Percentiles rank a stretch among this genome's conserved stretches.
Conservation (phyloP, 2,113 vertebrate species). For the Dendropsophus ebraccatus region DNA sequence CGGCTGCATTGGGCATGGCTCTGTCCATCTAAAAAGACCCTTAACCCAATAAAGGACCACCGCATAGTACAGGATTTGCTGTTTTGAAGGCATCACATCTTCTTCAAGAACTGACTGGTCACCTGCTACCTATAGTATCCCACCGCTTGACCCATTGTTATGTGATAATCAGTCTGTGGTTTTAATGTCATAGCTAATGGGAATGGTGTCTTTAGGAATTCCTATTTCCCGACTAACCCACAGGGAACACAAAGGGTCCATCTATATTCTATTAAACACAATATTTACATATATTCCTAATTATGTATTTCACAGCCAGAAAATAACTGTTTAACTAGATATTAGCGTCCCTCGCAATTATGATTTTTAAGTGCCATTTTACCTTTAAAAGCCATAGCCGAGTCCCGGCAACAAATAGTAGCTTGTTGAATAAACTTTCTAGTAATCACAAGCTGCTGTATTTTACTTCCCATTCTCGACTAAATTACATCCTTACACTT, state of each 20-base stretch:
- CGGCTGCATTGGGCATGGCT: too few relatives aligned
- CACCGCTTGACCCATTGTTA: too few relatives aligned
- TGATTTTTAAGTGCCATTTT: constrained; percentile 18
- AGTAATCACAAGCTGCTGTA: constrained; percentile 39
- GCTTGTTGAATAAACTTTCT: constrained; percentile 42
- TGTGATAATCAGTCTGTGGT: too few relatives aligned
- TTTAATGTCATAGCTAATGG: too few relatives aligned
- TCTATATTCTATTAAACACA: neutral
- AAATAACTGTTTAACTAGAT: constrained; percentile 14
- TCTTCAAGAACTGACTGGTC: too few relatives aligned
- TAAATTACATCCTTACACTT: constrained; percentile 37
- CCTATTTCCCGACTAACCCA: neutral
- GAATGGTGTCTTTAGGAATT: neutral
- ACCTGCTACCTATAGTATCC: too few relatives aligned
- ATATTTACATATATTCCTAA: constrained; percentile 1
- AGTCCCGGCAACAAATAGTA: constrained; percentile 8
- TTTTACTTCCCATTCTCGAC: constrained; percentile 38
- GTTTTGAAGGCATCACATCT: too few relatives aligned
- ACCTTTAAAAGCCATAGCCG: neutral
- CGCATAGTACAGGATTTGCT: too few relatives aligned
- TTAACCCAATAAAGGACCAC: too few relatives aligned
- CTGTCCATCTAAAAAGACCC: too few relatives aligned
- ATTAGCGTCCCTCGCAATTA: neutral
- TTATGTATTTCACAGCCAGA: constrained; percentile 1
- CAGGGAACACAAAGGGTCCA: neutral